Evolutionary conservation across 2,113 vertebrate genomes (phyloP).

Genomic region (Chaetorhynchus papuensis): DNA sequence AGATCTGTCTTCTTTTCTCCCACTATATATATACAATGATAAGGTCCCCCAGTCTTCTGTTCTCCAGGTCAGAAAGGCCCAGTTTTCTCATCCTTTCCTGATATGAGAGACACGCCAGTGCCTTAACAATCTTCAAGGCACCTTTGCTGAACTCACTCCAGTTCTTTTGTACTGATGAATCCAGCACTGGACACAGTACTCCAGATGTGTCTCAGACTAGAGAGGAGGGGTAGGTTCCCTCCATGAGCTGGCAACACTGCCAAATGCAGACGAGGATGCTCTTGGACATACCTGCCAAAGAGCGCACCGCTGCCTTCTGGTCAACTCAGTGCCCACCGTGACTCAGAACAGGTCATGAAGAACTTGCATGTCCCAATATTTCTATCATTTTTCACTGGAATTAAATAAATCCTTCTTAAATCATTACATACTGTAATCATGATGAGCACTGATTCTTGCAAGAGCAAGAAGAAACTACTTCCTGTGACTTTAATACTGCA

Average conservation of each 20-base stretch:
- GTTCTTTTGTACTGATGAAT: neutral
- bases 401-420: neutral
- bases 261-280: neutral
- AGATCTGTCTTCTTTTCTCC: neutral
- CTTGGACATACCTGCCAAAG: neutral
- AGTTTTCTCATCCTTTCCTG: neutral
- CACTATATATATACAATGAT: too few species aligned
- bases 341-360: neutral
- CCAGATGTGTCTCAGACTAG: neutral
- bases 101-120: rapidly evolving
- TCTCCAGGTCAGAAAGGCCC: neutral
- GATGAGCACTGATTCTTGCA: neutral
- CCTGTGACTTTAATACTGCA: neutral
- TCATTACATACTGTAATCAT: neutral
- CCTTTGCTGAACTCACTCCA: neutral
- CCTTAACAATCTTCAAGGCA: neutral
- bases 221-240: neutral
- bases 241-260: rapidly evolving
- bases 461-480: neutral
- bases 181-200: neutral
- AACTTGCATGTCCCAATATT: neutral
- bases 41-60: neutral
- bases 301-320: neutral
- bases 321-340: neutral
- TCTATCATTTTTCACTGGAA: neutral